These are phyloP conservation scores for Geodia barretti DNA, from an alignment of 37 sponge, comb jelly and placozoan genomes.

Conservation along the genomic window DNA sequence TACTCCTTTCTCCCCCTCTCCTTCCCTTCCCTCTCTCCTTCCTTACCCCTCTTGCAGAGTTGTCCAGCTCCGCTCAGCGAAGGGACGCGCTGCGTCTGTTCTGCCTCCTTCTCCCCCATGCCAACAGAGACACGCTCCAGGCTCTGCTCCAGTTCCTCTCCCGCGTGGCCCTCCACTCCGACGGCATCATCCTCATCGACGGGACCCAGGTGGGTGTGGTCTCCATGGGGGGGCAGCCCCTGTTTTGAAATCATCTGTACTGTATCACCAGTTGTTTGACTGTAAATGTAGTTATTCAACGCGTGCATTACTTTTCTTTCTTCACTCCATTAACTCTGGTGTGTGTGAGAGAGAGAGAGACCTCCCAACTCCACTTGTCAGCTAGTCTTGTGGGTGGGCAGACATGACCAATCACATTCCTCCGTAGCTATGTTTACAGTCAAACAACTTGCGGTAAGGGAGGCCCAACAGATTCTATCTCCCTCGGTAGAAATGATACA, in stretches of 20 bases:
- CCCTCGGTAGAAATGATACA: too few relatives aligned
- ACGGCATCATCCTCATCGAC: slow-evolving; percentile 84
- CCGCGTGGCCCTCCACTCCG: slow-evolving; percentile 76
- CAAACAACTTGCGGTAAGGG: too few relatives aligned
- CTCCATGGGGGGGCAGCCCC: background rate
- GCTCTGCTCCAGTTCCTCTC: slow-evolving; percentile 75
- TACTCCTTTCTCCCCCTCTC: too few relatives aligned
- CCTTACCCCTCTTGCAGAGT: slow-evolving; percentile 32
- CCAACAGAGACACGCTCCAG: slow-evolving; percentile 86
- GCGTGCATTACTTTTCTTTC: too few relatives aligned
- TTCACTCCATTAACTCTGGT: too few relatives aligned
- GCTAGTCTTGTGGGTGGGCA: too few relatives aligned
- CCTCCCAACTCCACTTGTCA: too few relatives aligned
- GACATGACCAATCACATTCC: too few relatives aligned
- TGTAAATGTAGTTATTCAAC: too few relatives aligned
- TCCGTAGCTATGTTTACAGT: too few relatives aligned
- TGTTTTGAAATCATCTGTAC: background rate
- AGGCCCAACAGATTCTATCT: too few relatives aligned
- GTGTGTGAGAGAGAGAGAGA: too few relatives aligned
- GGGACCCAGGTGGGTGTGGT: slow-evolving; percentile 69
- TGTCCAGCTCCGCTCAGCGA: slow-evolving; percentile 39
- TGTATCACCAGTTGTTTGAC: background rate
- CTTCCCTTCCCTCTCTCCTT: background rate
- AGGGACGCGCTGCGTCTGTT: slow-evolving; percentile 66
- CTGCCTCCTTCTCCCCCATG: slow-evolving; percentile 73